phyloP scores from a whole-genome alignment of 1,140 invertebrate genomes.

The Reticulitermes speratus region DNA sequence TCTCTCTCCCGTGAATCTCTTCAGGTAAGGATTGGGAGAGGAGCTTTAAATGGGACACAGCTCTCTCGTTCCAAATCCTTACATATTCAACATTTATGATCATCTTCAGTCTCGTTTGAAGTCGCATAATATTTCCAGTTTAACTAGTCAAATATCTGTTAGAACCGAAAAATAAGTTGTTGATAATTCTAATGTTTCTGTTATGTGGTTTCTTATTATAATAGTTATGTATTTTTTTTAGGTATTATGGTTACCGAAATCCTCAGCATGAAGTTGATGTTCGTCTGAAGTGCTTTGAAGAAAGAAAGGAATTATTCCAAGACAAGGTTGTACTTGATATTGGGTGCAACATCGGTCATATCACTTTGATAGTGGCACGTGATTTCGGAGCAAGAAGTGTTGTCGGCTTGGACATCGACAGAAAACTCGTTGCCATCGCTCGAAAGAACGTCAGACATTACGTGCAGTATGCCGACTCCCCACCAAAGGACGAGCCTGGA shows the following conservation, averaged over 20 bases:
- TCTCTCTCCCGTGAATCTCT: too few species aligned
- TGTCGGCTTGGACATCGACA: conserved; percentile 94
- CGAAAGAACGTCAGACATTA: conserved; percentile 80
- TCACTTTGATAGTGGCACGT: conserved; percentile 79
- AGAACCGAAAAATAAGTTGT: too few species aligned
- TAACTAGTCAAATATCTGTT: too few species aligned
- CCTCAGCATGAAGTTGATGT: conserved; percentile 75
- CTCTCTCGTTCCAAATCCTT: too few species aligned
- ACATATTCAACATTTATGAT: too few species aligned
- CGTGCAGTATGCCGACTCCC: conserved; percentile 53
- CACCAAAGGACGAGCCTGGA: conserved; percentile 7
- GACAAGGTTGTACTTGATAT: conserved; percentile 93
- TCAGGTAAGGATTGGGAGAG: too few species aligned
- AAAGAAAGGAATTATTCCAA: conserved; percentile 79
- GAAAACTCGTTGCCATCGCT: conserved; percentile 78
- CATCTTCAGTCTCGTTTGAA: too few species aligned
- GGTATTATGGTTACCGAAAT: conserved; percentile 94
- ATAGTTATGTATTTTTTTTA: conserved; percentile 45
- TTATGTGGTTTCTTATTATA: not conserved
- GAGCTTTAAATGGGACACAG: too few species aligned
- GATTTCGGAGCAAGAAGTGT: conserved; percentile 82
- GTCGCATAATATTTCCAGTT: too few species aligned
- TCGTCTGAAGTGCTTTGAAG: conserved; percentile 75
- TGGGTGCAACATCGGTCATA: conserved; percentile 95
- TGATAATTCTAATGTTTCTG: too few species aligned